These are phyloP conservation scores for Chaetodon trifascialis DNA, from an alignment of 2,113 vertebrate species.

Conservation along the genomic window DNA sequence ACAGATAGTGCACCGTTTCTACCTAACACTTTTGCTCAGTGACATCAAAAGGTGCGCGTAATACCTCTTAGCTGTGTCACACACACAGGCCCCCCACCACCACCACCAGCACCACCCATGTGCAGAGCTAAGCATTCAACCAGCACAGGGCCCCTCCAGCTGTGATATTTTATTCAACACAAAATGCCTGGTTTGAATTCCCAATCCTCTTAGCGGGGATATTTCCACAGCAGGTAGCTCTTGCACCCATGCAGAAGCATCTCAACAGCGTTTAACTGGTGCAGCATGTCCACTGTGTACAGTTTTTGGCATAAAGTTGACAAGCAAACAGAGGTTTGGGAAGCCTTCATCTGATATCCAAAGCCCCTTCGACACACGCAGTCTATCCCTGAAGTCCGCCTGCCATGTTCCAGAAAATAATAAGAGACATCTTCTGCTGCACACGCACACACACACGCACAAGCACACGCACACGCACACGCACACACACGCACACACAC, in stretches of 20 bases:
- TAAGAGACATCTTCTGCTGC: too few species aligned
- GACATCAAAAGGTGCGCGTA: slow-evolving; percentile 14
- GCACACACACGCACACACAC: too few species aligned
- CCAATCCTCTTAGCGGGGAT: slow-evolving; percentile 46
- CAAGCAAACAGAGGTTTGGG: too few species aligned
- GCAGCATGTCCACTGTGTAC: too few species aligned
- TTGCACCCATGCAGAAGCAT: background rate
- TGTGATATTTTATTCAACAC: slow-evolving; percentile 58
- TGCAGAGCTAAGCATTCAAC: slow-evolving; percentile 10
- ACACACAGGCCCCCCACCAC: background rate
- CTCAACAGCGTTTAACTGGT: background rate
- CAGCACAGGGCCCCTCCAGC: slow-evolving; percentile 30
- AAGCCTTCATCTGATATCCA: too few species aligned
- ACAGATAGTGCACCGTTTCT: too few species aligned
- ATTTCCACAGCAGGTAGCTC: slow-evolving; percentile 5
- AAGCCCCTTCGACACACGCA: too few species aligned
- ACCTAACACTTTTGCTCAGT: background rate
- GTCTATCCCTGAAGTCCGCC: too few species aligned
- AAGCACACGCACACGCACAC: too few species aligned
- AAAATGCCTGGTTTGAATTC: slow-evolving; percentile 41
- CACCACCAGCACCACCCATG: background rate
- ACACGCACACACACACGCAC: too few species aligned
- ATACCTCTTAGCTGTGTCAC: slow-evolving; percentile 6
- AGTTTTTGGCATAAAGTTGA: too few species aligned
- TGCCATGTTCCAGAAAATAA: too few species aligned